Evolutionary conservation across 2,888 invertebrate genomes (phyloP).

Genomic region (Agrochola lychnidis): DNA sequence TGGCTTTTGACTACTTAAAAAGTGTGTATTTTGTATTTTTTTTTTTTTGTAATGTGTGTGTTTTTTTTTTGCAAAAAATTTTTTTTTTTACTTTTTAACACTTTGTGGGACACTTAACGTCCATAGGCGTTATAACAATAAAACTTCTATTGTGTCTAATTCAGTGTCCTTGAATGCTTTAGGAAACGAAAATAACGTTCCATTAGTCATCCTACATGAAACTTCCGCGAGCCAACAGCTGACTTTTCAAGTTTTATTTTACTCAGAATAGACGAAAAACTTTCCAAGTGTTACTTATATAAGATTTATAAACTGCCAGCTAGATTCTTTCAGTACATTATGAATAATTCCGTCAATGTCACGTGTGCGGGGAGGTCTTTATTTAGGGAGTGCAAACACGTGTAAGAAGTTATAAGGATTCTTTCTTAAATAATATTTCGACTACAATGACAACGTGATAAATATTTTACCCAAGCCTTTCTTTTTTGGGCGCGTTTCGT

Average conservation of each 20-base stretch:
- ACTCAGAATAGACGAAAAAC: constrained; percentile 19
- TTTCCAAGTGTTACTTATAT: constrained; percentile 13
- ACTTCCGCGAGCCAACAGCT: constrained; percentile 29
- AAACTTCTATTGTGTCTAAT: too few species aligned
- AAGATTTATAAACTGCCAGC: constrained; percentile 14
- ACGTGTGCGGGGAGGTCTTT: not conserved
- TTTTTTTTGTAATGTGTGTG: too few species aligned
- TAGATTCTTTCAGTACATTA: constrained; percentile 7
- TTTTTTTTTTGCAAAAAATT: too few species aligned
- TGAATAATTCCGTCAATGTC: constrained; percentile 17
- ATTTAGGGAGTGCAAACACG: constrained; percentile 31
- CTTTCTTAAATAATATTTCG: constrained; percentile 5
- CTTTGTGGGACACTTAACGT: too few species aligned
- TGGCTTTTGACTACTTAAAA: not conserved
- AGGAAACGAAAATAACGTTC: constrained; percentile 14
- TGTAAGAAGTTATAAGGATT: constrained; percentile 32
- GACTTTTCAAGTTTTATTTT: constrained; percentile 28
- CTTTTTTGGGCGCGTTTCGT: not conserved
- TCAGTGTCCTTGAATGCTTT: too few species aligned
- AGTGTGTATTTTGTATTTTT: too few species aligned
- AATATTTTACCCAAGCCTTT: not conserved
- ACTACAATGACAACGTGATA: not conserved
- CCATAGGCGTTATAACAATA: too few species aligned
- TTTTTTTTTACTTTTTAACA: too few species aligned
- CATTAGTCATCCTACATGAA: constrained; percentile 10